A percentile compares a stretch with the other conserved stretches of the same genome.
Evolutionary conservation across 2,797 vertebrate genomes (phyloP).

Genomic region (Podargus strigoides): DNA sequence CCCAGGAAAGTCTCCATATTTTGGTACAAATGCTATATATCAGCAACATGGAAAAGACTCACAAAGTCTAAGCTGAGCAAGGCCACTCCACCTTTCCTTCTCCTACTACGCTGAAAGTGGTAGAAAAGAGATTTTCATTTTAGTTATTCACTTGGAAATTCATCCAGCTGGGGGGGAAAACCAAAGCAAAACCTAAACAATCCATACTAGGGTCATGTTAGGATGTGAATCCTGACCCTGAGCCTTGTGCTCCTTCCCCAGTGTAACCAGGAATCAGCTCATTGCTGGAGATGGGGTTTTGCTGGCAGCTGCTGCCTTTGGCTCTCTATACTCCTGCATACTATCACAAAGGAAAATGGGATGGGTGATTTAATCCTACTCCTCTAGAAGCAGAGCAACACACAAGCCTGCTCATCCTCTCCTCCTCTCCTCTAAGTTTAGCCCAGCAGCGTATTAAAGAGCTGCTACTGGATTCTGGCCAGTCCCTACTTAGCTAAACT

Average conservation of each 20-base stretch:
- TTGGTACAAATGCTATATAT: neutral
- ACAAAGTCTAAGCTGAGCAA: neutral
- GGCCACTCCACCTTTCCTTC: neutral
- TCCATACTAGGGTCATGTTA: neutral
- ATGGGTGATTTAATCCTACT: slow-evolving; percentile 29
- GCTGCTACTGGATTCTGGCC: slow-evolving; percentile 11
- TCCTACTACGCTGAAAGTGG: neutral
- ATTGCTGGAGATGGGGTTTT: neutral
- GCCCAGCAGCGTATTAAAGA: slow-evolving; percentile 31
- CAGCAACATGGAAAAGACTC: neutral
- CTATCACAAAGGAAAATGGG: neutral
- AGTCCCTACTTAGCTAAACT: slow-evolving; percentile 45
- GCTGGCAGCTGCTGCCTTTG: neutral
- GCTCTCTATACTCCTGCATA: neutral
- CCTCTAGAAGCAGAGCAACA: neutral
- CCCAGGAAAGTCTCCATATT: neutral
- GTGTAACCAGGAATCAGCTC: neutral
- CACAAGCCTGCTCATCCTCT: slow-evolving; percentile 25
- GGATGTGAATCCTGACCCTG: neutral
- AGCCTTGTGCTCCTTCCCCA: neutral
- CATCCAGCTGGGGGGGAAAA: neutral
- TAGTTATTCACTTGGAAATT: neutral
- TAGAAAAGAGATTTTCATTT: neutral
- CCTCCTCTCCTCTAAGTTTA: slow-evolving; percentile 34
- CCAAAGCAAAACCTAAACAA: neutral